These are phyloP conservation scores for Hydrozoanthus gracilis DNA, from an alignment of 92 coral and sea anemone genomes.

Conservation along the genomic window DNA sequence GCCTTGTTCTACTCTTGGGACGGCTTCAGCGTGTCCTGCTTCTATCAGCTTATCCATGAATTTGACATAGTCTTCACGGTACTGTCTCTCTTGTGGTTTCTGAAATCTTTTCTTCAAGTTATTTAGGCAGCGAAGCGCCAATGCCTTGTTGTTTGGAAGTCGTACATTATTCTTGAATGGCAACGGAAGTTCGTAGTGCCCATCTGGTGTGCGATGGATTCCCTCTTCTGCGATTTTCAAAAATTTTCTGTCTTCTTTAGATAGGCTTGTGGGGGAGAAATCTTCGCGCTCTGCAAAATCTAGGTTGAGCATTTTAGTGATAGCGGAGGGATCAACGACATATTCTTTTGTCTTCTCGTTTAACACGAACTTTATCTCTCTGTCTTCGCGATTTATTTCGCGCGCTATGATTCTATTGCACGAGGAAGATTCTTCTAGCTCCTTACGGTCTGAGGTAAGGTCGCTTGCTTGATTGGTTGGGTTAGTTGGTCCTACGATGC, in stretches of 20 bases:
- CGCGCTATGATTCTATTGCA: constrained; percentile 14
- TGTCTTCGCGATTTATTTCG: neutral
- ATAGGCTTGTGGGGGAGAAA: neutral
- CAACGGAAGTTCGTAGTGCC: constrained; percentile 22
- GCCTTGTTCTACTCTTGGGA: neutral
- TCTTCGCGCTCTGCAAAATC: constrained; percentile 28
- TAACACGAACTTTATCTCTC: neutral
- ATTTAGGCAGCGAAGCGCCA: constrained; percentile 14
- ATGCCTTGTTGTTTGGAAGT: neutral
- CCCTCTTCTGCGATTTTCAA: constrained; percentile 13
- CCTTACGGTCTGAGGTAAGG: too few relatives aligned
- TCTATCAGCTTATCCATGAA: constrained; percentile 56
- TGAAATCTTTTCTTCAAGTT: constrained; percentile 3
- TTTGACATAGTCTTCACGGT: constrained; percentile 50
- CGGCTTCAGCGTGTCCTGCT: constrained; percentile 54
- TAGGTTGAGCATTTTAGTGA: constrained; percentile 10
- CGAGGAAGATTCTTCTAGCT: neutral
- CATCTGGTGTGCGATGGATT: neutral
- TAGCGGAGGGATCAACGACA: constrained; percentile 1
- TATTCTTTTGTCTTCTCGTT: constrained; percentile 19
- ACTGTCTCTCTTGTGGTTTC: constrained; percentile 5
- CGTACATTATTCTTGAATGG: constrained; percentile 1
- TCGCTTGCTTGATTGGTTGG: neutral
- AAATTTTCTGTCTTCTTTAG: constrained; percentile 23
- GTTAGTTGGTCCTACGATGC: neutral